phyloP scores from a whole-genome alignment of 2,797 vertebrate genomes.

The Rachycentron canadum region DNA sequence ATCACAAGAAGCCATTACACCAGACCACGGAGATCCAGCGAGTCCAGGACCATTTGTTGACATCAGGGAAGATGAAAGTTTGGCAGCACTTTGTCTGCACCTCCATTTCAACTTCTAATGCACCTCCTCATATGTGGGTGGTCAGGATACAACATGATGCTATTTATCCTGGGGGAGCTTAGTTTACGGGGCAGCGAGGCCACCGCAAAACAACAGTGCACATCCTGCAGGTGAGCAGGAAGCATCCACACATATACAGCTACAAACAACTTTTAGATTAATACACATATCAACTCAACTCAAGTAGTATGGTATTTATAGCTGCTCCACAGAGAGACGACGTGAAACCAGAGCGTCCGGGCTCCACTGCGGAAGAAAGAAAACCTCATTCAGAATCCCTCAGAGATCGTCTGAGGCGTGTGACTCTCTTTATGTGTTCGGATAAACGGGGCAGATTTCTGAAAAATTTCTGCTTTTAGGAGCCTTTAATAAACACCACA shows the following conservation, averaged over 20 bases:
- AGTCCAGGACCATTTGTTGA: slow-evolving; percentile 19
- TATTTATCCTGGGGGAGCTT: not conserved
- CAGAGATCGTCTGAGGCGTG: not conserved
- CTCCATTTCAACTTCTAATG: slow-evolving; percentile 28
- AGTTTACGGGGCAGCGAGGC: not conserved
- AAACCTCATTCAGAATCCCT: not conserved
- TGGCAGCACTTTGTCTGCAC: not conserved
- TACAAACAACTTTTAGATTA: not conserved
- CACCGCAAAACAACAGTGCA: not conserved
- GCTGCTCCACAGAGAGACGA: not conserved
- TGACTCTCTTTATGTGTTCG: not conserved
- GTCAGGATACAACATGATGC: not conserved
- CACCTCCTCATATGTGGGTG: not conserved
- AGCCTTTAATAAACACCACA: too few species aligned
- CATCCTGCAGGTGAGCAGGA: not conserved
- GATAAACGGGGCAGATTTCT: too few species aligned
- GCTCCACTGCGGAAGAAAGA: not conserved
- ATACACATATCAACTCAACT: not conserved
- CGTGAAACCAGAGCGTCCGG: not conserved
- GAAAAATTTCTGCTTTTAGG: too few species aligned
- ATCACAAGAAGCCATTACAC: slow-evolving; percentile 36
- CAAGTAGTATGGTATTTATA: not conserved
- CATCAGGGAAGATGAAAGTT: slow-evolving; percentile 46
- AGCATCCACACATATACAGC: not conserved
- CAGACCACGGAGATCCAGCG: slow-evolving; percentile 5